These are phyloP conservation scores for Drosophila nr. medialis DNA, from an alignment of 2,888 invertebrate genomes.

Conservation along the genomic window DNA sequence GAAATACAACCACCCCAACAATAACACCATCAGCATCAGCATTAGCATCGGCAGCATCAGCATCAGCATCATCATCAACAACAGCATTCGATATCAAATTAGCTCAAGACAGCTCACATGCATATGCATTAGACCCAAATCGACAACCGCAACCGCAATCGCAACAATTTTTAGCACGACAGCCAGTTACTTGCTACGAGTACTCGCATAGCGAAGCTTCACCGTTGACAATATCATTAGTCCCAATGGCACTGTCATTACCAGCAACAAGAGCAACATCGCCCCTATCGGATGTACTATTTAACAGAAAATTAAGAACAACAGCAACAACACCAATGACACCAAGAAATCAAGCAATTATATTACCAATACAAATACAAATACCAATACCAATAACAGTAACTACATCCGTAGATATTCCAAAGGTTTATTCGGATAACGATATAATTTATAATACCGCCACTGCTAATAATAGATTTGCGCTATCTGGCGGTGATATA, in stretches of 20 bases:
- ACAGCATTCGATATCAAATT: slow-evolving; percentile 40
- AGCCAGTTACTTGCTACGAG: slow-evolving; percentile 26
- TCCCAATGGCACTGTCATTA: slow-evolving; percentile 51
- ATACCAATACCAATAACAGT: slow-evolving; percentile 51
- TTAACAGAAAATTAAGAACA: slow-evolving; percentile 9
- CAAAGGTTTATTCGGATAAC: slow-evolving; percentile 80
- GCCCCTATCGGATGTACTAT: slow-evolving; percentile 56
- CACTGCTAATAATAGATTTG: slow-evolving; percentile 18
- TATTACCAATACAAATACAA: slow-evolving; percentile 31
- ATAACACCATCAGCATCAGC: slow-evolving; percentile 8
- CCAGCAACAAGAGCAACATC: slow-evolving; percentile 64
- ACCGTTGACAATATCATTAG: slow-evolving; percentile 10
- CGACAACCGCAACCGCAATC: slow-evolving; percentile 47
- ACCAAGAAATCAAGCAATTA: slow-evolving; percentile 39
- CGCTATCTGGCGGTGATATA: slow-evolving; percentile 26
- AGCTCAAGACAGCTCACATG: slow-evolving; percentile 38
- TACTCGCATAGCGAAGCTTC: slow-evolving; percentile 29
- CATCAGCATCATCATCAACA: slow-evolving; percentile 32
- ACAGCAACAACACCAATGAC: slow-evolving; percentile 25
- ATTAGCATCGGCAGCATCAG: slow-evolving; percentile 17
- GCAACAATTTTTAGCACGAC: slow-evolving; percentile 30
- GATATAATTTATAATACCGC: slow-evolving; percentile 67
- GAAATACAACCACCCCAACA: slow-evolving; percentile 23
- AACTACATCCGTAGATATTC: slow-evolving; percentile 71
- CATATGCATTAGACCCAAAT: slow-evolving; percentile 55